These are phyloP conservation scores for Mus minutoides DNA, from an alignment of 2,797 vertebrate species.

Conservation along the genomic window DNA sequence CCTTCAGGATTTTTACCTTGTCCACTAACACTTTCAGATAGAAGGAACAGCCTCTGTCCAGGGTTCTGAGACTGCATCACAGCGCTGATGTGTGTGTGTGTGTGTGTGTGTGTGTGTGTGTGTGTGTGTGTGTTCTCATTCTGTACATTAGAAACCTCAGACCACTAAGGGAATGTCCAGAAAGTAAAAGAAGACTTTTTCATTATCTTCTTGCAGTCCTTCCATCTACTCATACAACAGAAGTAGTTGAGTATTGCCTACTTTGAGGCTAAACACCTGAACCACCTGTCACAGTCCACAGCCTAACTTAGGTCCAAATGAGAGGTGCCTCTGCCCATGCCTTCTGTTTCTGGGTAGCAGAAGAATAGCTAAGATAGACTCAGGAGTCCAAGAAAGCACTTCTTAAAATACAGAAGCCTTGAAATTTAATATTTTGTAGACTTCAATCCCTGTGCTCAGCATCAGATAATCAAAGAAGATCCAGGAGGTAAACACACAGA, in stretches of 20 bases:
- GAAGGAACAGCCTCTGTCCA: neutral
- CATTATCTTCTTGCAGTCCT: neutral
- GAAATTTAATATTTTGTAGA: neutral
- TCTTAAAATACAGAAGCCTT: neutral
- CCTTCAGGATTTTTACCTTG: neutral
- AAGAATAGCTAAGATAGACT: neutral
- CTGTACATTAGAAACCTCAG: neutral
- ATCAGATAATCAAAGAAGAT: neutral
- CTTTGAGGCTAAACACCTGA: neutral
- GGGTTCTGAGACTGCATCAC: neutral
- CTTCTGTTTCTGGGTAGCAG: neutral
- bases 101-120: neutral
- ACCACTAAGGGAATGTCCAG: neutral
- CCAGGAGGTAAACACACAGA: neutral
- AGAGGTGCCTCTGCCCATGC: neutral
- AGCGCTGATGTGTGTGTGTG: neutral
- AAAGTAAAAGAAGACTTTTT: slow-evolving; percentile 7
- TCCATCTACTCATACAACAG: neutral
- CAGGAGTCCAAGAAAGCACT: neutral
- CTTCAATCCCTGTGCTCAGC: too few species aligned
- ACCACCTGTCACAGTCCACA: neutral
- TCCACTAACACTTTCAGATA: neutral
- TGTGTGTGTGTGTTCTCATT: neutral
- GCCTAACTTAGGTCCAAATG: neutral
- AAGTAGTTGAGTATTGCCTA: neutral